Evolutionary conservation across 2,888 invertebrate genomes (phyloP).

Genomic region (Lepidonotus clava): DNA sequence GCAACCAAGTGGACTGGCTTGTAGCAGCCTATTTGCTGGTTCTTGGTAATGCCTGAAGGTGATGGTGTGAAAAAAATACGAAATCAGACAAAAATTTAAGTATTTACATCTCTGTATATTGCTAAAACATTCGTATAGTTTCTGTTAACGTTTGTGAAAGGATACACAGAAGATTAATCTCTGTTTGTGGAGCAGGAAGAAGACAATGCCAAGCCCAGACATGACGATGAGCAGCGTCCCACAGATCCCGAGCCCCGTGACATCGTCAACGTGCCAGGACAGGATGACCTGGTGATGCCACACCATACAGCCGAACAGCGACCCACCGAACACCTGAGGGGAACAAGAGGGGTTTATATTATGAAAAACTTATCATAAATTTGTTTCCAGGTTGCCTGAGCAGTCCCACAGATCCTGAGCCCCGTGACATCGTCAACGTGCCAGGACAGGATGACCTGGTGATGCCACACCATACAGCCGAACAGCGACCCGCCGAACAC

Average conservation of each 20-base stretch:
- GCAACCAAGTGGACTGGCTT: no score
- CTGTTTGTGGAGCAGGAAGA: slow-evolving; percentile 5
- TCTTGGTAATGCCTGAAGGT: no score
- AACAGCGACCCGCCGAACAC: slow-evolving; percentile 33
- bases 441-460: slow-evolving; percentile 14
- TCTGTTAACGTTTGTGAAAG: neutral
- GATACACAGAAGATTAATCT: neutral
- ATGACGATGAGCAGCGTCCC: neutral
- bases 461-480: slow-evolving; percentile 43
- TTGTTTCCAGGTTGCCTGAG: no score
- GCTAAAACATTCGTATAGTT: neutral
- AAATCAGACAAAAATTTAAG: neutral
- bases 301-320: slow-evolving; percentile 25
- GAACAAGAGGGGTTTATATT: no score
- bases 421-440: slow-evolving; percentile 26
- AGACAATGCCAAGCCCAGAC: neutral
- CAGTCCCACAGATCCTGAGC: slow-evolving; percentile 21
- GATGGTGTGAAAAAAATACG: no score
- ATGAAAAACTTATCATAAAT: no score
- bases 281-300: slow-evolving; percentile 33
- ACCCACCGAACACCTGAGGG: slow-evolving; percentile 46
- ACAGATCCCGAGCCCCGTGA: slow-evolving; percentile 26
- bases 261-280: slow-evolving; percentile 18
- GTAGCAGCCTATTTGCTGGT: no score
- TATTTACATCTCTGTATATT: neutral